Percentiles rank a stretch among this genome's conserved stretches.
Evolutionary conservation across 1,140 invertebrate species (phyloP).

Genomic region (Tetranychus cinnabarinus): DNA sequence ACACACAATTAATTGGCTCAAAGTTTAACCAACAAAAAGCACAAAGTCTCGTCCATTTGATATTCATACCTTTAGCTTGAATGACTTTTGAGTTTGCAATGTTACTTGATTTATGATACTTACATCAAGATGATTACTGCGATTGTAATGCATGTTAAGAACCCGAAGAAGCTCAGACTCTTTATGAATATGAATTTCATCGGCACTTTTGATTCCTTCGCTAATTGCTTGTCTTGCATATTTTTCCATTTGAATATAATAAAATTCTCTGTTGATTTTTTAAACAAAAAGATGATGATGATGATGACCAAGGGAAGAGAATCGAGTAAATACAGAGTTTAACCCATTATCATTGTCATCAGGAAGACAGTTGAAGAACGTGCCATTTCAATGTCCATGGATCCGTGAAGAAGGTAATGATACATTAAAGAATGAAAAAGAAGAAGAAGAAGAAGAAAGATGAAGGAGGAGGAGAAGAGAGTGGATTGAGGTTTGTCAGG

Average conservation of each 20-base stretch:
- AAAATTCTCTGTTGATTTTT: constrained; percentile 75
- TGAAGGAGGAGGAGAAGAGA: not conserved
- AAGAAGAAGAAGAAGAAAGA: not conserved
- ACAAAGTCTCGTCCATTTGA: too few relatives aligned
- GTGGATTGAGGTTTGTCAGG: too few relatives aligned
- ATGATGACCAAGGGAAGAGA: not conserved
- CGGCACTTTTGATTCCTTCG: constrained; percentile 74
- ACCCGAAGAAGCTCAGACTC: constrained; percentile 94
- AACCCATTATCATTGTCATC: too few relatives aligned
- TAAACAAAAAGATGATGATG: not conserved
- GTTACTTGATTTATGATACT: constrained; percentile 16
- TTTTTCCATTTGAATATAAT: constrained; percentile 99
- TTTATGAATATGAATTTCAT: constrained; percentile 71
- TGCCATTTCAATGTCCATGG: not conserved
- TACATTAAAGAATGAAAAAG: not conserved
- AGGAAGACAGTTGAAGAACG: not conserved
- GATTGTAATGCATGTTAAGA: constrained; percentile 96
- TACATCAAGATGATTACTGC: constrained; percentile 99
- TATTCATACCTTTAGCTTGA: too few relatives aligned
- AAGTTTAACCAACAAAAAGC: too few relatives aligned
- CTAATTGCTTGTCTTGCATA: constrained; percentile 90
- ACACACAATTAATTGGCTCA: too few relatives aligned
- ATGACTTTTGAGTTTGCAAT: too few relatives aligned
- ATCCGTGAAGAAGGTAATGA: not conserved
- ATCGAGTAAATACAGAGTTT: not conserved